These are phyloP conservation scores for Acrobasis consociella DNA, from an alignment of 2,888 invertebrate species.

Conservation along the genomic window DNA sequence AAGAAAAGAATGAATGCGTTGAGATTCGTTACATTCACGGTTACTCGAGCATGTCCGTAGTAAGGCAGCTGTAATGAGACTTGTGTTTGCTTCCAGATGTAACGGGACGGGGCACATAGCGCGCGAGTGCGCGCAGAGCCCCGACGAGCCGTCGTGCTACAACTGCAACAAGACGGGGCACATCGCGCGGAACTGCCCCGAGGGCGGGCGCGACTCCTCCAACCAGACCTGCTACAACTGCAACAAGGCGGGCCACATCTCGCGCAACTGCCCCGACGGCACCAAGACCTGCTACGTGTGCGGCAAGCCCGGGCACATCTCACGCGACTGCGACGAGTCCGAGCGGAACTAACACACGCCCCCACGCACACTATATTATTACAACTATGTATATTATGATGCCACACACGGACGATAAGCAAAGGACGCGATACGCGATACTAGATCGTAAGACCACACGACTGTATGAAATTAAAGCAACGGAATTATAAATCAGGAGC, in stretches of 20 bases:
- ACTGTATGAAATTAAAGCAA: slow-evolving; percentile 71
- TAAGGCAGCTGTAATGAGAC: not conserved
- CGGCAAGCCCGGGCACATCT: slow-evolving; percentile 95
- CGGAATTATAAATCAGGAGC: slow-evolving; percentile 75
- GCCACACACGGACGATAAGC: slow-evolving; percentile 82
- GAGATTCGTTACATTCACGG: not conserved
- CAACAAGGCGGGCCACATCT: slow-evolving; percentile 96
- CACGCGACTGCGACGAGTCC: slow-evolving; percentile 93
- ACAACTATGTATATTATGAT: slow-evolving; percentile 76
- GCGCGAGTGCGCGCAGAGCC: slow-evolving; percentile 93
- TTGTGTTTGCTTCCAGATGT: slow-evolving; percentile 85
- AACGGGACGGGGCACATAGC: slow-evolving; percentile 97
- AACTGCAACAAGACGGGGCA: slow-evolving; percentile 97
- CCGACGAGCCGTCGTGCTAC: slow-evolving; percentile 94
- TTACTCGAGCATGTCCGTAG: not conserved
- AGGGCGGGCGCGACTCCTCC: slow-evolving; percentile 86
- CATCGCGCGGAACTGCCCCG: slow-evolving; percentile 93
- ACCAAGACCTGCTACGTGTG: slow-evolving; percentile 96
- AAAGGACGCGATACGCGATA: slow-evolving; percentile 75
- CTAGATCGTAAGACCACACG: slow-evolving; percentile 69
- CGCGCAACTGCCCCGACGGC: slow-evolving; percentile 92
- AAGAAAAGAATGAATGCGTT: not conserved
- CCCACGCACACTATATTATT: slow-evolving; percentile 47
- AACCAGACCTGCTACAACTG: slow-evolving; percentile 96
- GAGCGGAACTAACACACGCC: slow-evolving; percentile 84